These are phyloP conservation scores for Cossypha polioptera DNA, from an alignment of 2,797 vertebrate genomes.

Conservation along the genomic window DNA sequence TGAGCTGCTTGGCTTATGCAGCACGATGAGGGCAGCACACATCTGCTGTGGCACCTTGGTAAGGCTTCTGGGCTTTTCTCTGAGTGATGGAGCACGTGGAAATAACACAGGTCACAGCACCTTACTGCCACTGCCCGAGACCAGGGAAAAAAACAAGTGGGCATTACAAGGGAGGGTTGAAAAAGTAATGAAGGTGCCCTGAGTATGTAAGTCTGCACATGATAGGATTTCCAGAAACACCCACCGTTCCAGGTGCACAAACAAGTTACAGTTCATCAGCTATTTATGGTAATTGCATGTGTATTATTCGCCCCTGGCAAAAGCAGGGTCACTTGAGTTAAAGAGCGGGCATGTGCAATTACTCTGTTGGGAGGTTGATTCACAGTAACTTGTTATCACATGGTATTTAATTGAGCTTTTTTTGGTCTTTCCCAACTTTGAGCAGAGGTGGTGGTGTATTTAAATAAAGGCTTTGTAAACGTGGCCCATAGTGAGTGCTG, in stretches of 20 bases:
- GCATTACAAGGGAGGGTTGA: neutral
- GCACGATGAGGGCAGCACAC: accelerated
- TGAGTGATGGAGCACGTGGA: neutral
- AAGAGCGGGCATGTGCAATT: neutral
- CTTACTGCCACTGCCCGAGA: accelerated
- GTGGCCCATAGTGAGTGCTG: neutral
- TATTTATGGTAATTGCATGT: slow-evolving; percentile 32
- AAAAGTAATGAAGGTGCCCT: neutral
- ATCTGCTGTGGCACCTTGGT: neutral
- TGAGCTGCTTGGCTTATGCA: neutral
- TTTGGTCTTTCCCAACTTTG: neutral
- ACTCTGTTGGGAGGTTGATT: neutral
- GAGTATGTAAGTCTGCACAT: neutral
- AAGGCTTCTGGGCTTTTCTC: neutral
- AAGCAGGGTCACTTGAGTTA: slow-evolving; percentile 44
- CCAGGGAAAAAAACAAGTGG: neutral
- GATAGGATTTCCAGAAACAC: slow-evolving; percentile 32
- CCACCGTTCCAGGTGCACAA: neutral
- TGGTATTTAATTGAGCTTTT: neutral
- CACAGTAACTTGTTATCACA: neutral
- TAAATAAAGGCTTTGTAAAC: neutral
- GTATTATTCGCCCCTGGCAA: slow-evolving; percentile 23
- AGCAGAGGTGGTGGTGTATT: neutral
- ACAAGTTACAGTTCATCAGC: slow-evolving; percentile 25
- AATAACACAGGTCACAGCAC: neutral